Evolutionary conservation across 2,113 vertebrate genomes (phyloP).

Genomic region (Arvicanthis niloticus): DNA sequence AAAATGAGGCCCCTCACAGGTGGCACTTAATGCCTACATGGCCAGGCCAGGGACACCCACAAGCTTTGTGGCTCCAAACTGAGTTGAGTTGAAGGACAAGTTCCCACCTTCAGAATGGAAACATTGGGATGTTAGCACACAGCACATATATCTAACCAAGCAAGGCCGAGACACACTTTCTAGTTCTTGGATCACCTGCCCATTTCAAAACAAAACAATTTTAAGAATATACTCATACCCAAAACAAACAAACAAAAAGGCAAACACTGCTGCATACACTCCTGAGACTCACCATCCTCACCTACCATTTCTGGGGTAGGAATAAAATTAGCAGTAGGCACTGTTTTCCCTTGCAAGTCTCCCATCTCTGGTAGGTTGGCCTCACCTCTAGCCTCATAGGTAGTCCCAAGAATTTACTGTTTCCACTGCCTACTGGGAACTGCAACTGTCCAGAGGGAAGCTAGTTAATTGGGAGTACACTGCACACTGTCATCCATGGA

Average conservation of each 20-base stretch:
- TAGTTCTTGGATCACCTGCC: constrained; percentile 6
- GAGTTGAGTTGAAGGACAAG: neutral
- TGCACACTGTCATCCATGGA: constrained; percentile 33
- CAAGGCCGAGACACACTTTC: neutral
- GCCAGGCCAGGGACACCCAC: neutral
- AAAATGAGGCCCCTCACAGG: neutral
- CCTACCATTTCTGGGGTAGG: neutral
- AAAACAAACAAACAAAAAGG: constrained; percentile 20
- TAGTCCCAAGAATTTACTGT: neutral
- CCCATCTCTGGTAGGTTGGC: neutral
- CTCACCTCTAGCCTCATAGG: neutral
- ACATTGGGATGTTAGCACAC: neutral
- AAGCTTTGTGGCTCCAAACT: neutral
- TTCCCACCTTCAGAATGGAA: neutral
- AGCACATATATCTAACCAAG: neutral
- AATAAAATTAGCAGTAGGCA: too few species aligned
- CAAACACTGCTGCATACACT: neutral
- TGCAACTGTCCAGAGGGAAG: neutral
- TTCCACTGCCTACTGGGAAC: constrained; percentile 51
- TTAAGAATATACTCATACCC: neutral
- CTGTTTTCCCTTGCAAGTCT: neutral
- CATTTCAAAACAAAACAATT: constrained; percentile 26
- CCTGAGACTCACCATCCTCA: neutral
- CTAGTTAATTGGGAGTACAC: neutral
- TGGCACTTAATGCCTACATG: neutral